Base-by-base conservation (phyloP, 2,888 invertebrate genomes). In the Antitype chi region DNA sequence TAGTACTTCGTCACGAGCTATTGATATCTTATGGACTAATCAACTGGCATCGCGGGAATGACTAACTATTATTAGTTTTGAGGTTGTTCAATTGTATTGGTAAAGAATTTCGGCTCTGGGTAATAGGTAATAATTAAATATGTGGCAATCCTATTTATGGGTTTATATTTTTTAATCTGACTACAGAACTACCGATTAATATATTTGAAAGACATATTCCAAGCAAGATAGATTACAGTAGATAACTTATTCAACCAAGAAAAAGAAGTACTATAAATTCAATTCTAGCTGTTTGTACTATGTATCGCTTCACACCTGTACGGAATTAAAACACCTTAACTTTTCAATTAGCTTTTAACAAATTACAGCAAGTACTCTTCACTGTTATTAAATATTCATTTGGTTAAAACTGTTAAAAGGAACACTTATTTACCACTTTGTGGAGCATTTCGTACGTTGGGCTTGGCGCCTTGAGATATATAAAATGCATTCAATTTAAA, bases 341-440 rank as follows among this genome's bases (percentile, higher is more conserved):
- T 80, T 82, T 84, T 85, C 85, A 88, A 84, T 88, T 82, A 82
- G 84, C 77, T 62, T 67, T 72, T 68, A 84, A 86, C 82, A 89
- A 86, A 86, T 89, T 85, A 70, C 80, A 71, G 76, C 79, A 62
- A 73, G 78, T 71, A 67, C 66, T 75, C 72, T 62, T 71, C 84
- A 70, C 82, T 83, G 81, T 78, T 86, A 88, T 88, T 88, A 88
- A 87, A 88, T 86, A 89, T 85, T 86, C 85, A 89, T 88, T 89
- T 81, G 84, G 76, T 77, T 80, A 79, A 84, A 87, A 86, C 78
- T 80, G 74, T 78, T 80, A 86, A 84, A 86, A 83, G 77, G 66
- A 84, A 81, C 86, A 85, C 85, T 89, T 89, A 86, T 80, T 76
- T 68, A 78, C 68, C 77, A 78, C 79, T 87, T 85, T 85, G 80